phyloP scores from a whole-genome alignment of 2,113 vertebrate species.

The Stercorarius parasiticus region DNA sequence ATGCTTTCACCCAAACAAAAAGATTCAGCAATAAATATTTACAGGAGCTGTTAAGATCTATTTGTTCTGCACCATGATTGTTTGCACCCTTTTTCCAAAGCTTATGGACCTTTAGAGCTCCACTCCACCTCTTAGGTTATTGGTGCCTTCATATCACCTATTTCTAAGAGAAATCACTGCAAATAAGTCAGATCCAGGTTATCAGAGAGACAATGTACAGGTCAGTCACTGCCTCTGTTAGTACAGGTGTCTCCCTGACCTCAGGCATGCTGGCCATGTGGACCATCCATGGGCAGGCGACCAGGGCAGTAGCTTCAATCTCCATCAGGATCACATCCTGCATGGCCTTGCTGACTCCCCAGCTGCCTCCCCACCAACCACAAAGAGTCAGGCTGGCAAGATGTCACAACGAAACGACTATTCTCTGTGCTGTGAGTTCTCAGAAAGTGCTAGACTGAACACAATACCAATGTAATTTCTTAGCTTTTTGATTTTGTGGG shows the following conservation, averaged over 20 bases:
- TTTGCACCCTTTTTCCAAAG: neutral
- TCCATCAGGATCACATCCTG: neutral
- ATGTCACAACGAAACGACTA: neutral
- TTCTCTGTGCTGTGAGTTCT: neutral
- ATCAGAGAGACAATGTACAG: neutral
- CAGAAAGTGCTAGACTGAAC: neutral
- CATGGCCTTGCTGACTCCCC: neutral
- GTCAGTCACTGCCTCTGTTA: neutral
- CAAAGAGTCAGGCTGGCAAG: neutral
- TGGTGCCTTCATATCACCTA: neutral
- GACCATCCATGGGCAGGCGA: neutral
- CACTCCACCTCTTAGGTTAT: neutral
- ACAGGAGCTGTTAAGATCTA: neutral
- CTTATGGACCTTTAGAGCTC: neutral
- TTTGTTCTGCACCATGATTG: neutral
- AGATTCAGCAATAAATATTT: neutral
- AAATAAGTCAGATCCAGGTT: neutral
- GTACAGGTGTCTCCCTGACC: neutral
- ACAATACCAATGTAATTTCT: neutral
- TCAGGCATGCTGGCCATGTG: neutral
- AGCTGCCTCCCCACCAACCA: neutral
- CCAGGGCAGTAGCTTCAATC: neutral
- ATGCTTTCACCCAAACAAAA: neutral
- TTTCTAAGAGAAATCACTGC: neutral
- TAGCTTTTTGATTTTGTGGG: neutral